Base-by-base conservation (phyloP, 2,888 invertebrate species). In the Nemoura dubitans region DNA sequence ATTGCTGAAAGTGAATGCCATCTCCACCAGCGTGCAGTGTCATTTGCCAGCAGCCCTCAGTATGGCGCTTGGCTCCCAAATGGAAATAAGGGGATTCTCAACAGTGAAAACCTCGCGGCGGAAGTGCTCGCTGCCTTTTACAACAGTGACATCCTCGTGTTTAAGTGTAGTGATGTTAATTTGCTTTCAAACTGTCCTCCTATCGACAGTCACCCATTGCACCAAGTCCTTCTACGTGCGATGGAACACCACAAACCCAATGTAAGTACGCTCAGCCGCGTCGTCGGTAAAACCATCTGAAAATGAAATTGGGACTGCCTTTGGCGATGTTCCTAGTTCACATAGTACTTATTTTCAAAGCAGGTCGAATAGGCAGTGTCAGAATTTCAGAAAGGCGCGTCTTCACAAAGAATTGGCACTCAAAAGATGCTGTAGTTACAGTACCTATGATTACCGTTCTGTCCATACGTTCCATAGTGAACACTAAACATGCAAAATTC, bases 201-300 rank as follows among this genome's bases (percentile, higher is more conserved):
- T 94, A 89, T 94, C 94, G 90, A 94, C 93, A 80, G 94, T 94
- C 92, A 95, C 94, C 90, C 96, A 96, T 91, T 96, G 96, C 92
- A 96, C 96, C 88, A 96, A 96, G 92, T 95, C 96, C 87, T 96
- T 96, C 92, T 96, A 95, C 92, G 96, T 97, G 92, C 96, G 97
- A 91, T 97, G 97, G 97, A 97, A 97, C 93, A 96, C 96, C 89
- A 96, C 96, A 89, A 97, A 97, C 92, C 96, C 97, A 91, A 97
- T 97, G 94, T 94, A 92, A 93, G 94, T 93, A 88, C 85, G 21
- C 59, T 59, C 87, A 43, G 83, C 80, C 28, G 86, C 89, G 89
- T 89, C 89, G 89, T 84, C 89, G 5, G 36, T 36, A 3, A 3
- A 36, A 36, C 5, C 3, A 10, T 36, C 10, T 36, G 5, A 36